A percentile compares a stretch with the other conserved stretches of the same genome.
phyloP scores from a whole-genome alignment of 2,888 invertebrate genomes.

The Heliconius charithonia region DNA sequence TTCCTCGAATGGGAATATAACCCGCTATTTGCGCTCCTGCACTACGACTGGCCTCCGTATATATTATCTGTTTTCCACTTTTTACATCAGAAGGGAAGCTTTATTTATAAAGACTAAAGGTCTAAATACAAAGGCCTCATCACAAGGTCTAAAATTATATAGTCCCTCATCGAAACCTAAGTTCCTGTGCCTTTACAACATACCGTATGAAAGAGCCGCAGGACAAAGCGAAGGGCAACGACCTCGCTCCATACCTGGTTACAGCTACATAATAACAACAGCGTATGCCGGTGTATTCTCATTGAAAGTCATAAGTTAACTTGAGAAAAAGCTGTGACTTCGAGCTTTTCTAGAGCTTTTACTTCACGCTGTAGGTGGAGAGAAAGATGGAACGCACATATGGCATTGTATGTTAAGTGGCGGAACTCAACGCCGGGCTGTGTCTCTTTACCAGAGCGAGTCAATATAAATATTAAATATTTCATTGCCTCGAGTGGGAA shows the following conservation, averaged over 20 bases:
- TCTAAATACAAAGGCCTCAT: not conserved
- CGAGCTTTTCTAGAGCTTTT: not conserved
- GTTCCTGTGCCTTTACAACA: constrained; percentile 42
- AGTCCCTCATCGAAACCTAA: constrained; percentile 29
- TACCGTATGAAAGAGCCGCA: constrained; percentile 51
- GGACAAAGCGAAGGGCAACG: constrained; percentile 75
- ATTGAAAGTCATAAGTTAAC: constrained; percentile 12
- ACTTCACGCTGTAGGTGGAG: too few species aligned
- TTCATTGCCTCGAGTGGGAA: too few species aligned
- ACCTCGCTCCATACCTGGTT: constrained; percentile 49
- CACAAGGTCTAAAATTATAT: constrained; percentile 20
- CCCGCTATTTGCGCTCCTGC: too few species aligned
- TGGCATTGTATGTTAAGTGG: too few species aligned
- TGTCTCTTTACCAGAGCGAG: too few species aligned
- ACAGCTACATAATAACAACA: constrained; percentile 25
- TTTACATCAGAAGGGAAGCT: not conserved
- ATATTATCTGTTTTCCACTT: too few species aligned
- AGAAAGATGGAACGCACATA: too few species aligned
- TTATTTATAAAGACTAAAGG: not conserved
- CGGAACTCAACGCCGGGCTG: too few species aligned
- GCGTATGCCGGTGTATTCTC: constrained; percentile 2
- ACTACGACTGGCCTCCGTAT: too few species aligned
- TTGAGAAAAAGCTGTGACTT: not conserved
- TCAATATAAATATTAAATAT: too few species aligned
- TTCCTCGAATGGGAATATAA: too few species aligned